Evolutionary conservation across 1,140 invertebrate genomes (phyloP), one percentile per base, ranked within the genome.

Genomic region (Tetramorium simillimum): DNA sequence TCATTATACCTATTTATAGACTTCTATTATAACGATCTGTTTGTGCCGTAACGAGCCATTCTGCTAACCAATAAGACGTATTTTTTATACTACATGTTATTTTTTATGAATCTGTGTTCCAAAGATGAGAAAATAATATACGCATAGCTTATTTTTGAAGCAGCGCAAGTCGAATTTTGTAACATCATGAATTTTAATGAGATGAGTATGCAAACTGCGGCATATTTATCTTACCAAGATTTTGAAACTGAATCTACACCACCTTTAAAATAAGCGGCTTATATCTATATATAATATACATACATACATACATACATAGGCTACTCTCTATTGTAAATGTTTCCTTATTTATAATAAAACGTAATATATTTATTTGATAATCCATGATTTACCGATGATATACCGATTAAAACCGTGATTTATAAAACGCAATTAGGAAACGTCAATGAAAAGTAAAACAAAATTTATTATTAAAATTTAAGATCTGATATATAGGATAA

Each of bases 161-260:
- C 6, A 16, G 18, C 6, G n/a, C 28, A 76, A 60, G 33, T 60
- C 21, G n/a, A 60, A 40, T 76, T 76, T 76, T 43, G 28, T 37
- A 76, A 58, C n/a, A 76, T 76, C 56, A 76, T 60, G 53, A 58
- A 76, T 76, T 76, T 60, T 60, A 75, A 75, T 75, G 37, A 43
- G 21, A 58, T 24, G 53, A 76, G 53, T 76, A 76, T 76, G 37
- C 73, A 60, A 58, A 60, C 73, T 75, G 37, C 14, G 21, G 37
- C 16, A 76, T 76, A 60, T 76, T 76, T 76, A 76, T 76, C 43
- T 76, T 60, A 76, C 53, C 73, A 76, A 76, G 73, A 43, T 76
- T 60, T 76, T 76, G 37, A 60, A 43, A 43, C 73, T 60, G 37
- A 2, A 76, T 28, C 73, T 76, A 40, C 14, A 40, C 3, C 2